Conservation (phyloP, 2,888 invertebrate species). For the Pyrrhia umbra region DNA sequence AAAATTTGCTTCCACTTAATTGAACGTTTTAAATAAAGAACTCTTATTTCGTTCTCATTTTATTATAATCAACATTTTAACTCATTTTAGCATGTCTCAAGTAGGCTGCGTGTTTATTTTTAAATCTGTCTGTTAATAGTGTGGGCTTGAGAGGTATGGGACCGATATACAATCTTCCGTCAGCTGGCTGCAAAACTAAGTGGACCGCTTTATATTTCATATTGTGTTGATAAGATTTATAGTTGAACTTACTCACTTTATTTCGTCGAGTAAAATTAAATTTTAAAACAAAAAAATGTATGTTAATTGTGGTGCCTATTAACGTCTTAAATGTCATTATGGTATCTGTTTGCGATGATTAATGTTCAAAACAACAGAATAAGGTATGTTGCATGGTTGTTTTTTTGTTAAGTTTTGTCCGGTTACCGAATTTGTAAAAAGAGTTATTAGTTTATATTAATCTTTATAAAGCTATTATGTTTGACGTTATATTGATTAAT, state of each 20-base stretch:
- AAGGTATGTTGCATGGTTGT: conserved; percentile 34
- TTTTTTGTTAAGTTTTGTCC: conserved; percentile 39
- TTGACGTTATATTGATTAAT: conserved; percentile 58
- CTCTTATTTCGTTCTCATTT: conserved; percentile 28
- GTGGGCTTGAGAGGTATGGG: conserved; percentile 58
- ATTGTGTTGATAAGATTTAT: conserved; percentile 59
- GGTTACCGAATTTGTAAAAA: conserved; percentile 54
- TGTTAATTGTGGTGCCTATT: conserved; percentile 53
- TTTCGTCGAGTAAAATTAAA: conserved; percentile 21
- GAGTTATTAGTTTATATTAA: conserved; percentile 59
- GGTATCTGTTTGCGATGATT: conserved; percentile 55
- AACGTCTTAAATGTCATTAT: conserved; percentile 49
- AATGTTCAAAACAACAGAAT: conserved; percentile 50
- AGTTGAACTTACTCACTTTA: conserved; percentile 39
- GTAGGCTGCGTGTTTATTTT: conserved; percentile 61
- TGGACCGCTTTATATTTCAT: conserved; percentile 58
- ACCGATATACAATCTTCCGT: conserved; percentile 60
- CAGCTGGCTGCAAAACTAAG: conserved; percentile 59
- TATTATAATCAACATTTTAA: conserved; percentile 25
- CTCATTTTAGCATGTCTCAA: conserved; percentile 53
- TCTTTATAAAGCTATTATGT: conserved; percentile 56
- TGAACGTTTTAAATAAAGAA: conserved; percentile 29
- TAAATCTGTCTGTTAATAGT: conserved; percentile 67
- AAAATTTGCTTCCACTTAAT: conserved; percentile 9
- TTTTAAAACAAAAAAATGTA: conserved; percentile 39